A percentile compares a stretch with the other conserved stretches of the same genome.
Evolutionary conservation across 2,888 invertebrate species (phyloP).

Genomic region (Mimumesa dahlbomi): DNA sequence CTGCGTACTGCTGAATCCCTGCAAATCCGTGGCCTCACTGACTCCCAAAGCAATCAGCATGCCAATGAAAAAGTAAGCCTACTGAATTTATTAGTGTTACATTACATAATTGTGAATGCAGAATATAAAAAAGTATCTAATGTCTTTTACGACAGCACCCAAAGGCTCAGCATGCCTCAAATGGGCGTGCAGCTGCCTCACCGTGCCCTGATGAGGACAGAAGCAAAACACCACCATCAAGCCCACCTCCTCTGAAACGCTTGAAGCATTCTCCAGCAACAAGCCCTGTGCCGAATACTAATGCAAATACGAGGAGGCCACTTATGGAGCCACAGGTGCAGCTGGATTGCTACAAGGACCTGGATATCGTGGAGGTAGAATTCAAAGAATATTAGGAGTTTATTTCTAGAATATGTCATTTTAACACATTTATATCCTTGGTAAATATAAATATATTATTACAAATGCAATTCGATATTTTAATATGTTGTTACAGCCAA

Average conservation of each 20-base stretch:
- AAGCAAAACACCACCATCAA: constrained; percentile 78
- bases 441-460: too few relatives aligned
- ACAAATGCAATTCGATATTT: not conserved
- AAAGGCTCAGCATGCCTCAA: constrained; percentile 77
- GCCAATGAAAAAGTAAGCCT: constrained; percentile 80
- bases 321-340: constrained; percentile 79
- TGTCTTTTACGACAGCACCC: constrained; percentile 72
- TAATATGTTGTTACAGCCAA: constrained; percentile 82
- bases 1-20: constrained; percentile 89
- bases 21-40: constrained; percentile 89
- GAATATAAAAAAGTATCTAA: not conserved
- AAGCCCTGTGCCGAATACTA: constrained; percentile 77
- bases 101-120: too few relatives aligned
- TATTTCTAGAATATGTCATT: too few relatives aligned
- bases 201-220: constrained; percentile 79
- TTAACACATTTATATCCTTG: too few relatives aligned
- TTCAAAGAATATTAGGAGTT: too few relatives aligned
- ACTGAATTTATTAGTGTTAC: too few relatives aligned
- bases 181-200: constrained; percentile 78
- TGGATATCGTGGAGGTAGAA: constrained; percentile 80
- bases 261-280: constrained; percentile 80
- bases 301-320: constrained; percentile 77
- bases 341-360: constrained; percentile 79
- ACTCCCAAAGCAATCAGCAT: constrained; percentile 81
- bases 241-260: constrained; percentile 79